Conservation (phyloP, 2,113 vertebrate species). For the Alosa alosa region DNA sequence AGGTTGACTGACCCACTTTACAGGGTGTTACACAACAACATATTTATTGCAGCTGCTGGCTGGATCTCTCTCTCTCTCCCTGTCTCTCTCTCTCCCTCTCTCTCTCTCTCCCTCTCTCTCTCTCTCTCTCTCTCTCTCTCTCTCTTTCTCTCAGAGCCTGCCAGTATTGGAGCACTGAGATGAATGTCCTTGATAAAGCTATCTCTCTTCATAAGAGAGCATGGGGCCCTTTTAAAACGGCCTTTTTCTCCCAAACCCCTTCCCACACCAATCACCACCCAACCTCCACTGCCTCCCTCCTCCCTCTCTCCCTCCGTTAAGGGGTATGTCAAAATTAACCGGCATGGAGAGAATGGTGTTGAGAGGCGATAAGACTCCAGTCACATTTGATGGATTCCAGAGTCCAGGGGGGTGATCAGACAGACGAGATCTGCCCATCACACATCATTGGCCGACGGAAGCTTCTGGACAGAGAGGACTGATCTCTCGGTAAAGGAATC, state of each 20-base stretch:
- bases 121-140: background rate
- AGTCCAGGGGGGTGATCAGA: background rate
- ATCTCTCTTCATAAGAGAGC: constrained; percentile 42
- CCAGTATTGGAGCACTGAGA: constrained; percentile 33
- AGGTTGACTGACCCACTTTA: constrained; percentile 45
- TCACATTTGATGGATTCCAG: constrained; percentile 36
- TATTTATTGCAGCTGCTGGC: constrained; percentile 32
- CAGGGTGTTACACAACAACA: constrained; percentile 28
- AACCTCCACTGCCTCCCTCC: background rate
- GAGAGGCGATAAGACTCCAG: constrained; percentile 22
- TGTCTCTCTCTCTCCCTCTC: background rate
- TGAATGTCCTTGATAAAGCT: constrained; percentile 46
- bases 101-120: background rate
- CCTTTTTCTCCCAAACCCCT: constrained; percentile 26
- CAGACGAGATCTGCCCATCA: background rate
- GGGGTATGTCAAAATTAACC: constrained; percentile 22
- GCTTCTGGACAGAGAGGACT: background rate
- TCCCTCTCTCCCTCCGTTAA: background rate
- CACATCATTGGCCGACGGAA: background rate
- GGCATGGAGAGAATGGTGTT: constrained; percentile 15
- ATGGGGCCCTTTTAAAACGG: constrained; percentile 25
- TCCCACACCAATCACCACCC: background rate
- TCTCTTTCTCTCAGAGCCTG: background rate
- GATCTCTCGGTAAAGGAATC: background rate
- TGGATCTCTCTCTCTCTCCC: background rate